Percentiles rank a stretch among this genome's conserved stretches.
These are phyloP conservation scores for Calypte anna DNA, from an alignment of 2,113 vertebrate species.

Conservation along the genomic window DNA sequence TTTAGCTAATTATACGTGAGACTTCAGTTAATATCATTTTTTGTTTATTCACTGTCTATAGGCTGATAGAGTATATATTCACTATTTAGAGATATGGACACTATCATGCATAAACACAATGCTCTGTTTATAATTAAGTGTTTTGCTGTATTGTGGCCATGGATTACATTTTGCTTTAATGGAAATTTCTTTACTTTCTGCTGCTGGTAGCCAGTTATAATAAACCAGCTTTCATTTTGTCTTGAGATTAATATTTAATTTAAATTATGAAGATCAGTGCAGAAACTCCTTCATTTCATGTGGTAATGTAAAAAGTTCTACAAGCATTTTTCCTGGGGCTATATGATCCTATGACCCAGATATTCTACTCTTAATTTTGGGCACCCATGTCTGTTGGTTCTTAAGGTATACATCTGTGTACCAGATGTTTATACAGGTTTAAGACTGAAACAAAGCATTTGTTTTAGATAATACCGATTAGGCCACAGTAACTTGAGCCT, in stretches of 20 bases:
- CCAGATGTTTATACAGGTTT: not conserved
- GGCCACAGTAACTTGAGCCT: not conserved
- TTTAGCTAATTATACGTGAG: not conserved
- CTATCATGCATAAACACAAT: not conserved
- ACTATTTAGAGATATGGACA: not conserved
- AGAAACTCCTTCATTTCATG: not conserved
- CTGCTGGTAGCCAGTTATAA: not conserved
- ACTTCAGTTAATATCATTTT: not conserved
- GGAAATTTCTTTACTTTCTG: not conserved
- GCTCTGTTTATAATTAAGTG: not conserved
- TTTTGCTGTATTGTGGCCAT: not conserved
- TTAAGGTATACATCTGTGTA: not conserved
- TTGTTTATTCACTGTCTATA: not conserved
- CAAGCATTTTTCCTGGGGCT: not conserved
- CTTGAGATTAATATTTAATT: not conserved
- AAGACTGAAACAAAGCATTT: not conserved
- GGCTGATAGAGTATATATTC: not conserved
- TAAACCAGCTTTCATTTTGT: not conserved
- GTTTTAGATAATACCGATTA: not conserved
- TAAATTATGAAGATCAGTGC: not conserved
- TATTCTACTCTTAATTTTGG: not conserved
- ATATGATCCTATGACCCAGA: not conserved
- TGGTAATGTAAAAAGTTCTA: not conserved
- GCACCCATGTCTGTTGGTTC: not conserved
- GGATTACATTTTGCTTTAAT: not conserved